Evolutionary conservation across 2,888 invertebrate species (phyloP), one percentile per base, ranked within the genome.

Genomic region (Cosmorhoe ocellata): DNA sequence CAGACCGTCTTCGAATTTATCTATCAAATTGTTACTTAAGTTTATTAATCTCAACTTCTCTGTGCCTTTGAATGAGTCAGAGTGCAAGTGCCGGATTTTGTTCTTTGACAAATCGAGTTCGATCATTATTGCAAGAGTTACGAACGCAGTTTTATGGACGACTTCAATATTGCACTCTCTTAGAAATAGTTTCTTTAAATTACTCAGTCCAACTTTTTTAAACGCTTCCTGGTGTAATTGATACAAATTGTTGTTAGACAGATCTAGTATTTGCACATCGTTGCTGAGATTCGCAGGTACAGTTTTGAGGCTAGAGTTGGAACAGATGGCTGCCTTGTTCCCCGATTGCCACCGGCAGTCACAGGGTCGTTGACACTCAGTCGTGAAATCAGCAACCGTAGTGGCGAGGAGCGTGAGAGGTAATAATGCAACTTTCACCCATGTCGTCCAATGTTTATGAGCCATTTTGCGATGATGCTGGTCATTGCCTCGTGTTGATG

Each of bases 331-430:
- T 1, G 94, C 94, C 79, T 95, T 96, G 79, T 95, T 96, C 0
- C 97, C 97, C 14, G 94, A 94, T 48, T 94, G 94, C 97, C 97
- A 97, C 69, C 94, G 93, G 79, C 97, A 97, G 73, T 94, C 93
- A 83, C 97, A 97, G 11, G 91, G 91, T 59, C 91, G 83, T 58
- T 93, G 92, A 84, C 95, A 95, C 77, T 92, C 91, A 34, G 91
- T 91, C 51, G 92, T 91, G 77, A 93, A 93, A 67, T 90, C 90
- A 56, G 91, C 90, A 55, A 81, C 78, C 44, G 86, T 82, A 22
- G 84, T 78, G 24, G 85, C 66, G 18, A 81, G 64, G 47, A 83
- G 61, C 12, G 65, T 72, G 52, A 87, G 71, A 34, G 77, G 77
- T 68, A 86, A 68, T 56, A 79, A 77, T 62, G 75, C 74, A 58